phyloP scores from a whole-genome alignment of 2,113 vertebrate genomes.

The Narcine bancroftii region DNA sequence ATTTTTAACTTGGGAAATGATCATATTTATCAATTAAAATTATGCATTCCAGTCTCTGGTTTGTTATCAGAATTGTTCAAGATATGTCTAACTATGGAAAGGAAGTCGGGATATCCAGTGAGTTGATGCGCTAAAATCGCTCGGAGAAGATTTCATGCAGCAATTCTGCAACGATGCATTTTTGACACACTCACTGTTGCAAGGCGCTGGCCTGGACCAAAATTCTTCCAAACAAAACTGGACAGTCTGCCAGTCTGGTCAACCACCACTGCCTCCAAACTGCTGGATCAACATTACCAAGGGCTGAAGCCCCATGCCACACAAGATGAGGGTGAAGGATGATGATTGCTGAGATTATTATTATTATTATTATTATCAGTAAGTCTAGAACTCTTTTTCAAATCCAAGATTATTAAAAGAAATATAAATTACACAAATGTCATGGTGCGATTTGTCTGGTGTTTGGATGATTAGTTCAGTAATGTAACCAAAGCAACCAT shows the following conservation, averaged over 20 bases:
- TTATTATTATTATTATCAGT: too few species aligned
- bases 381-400: too few species aligned
- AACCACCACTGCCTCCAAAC: neutral
- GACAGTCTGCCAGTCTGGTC: neutral
- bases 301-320: too few species aligned
- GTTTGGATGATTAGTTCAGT: too few species aligned
- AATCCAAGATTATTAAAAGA: too few species aligned
- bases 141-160: neutral
- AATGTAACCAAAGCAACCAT: too few species aligned
- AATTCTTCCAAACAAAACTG: neutral
- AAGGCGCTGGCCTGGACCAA: neutral
- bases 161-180: neutral
- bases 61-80: too few species aligned
- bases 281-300: neutral
- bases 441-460: too few species aligned
- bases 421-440: too few species aligned
- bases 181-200: neutral
- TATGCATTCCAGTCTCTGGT: neutral
- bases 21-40: neutral
- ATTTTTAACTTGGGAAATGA: neutral
- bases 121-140: neutral
- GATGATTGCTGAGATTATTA: too few species aligned
- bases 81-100: too few species aligned
- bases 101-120: neutral
- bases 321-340: too few species aligned